phyloP scores from a whole-genome alignment of 2,888 invertebrate species.

The Orthosia incerta region DNA sequence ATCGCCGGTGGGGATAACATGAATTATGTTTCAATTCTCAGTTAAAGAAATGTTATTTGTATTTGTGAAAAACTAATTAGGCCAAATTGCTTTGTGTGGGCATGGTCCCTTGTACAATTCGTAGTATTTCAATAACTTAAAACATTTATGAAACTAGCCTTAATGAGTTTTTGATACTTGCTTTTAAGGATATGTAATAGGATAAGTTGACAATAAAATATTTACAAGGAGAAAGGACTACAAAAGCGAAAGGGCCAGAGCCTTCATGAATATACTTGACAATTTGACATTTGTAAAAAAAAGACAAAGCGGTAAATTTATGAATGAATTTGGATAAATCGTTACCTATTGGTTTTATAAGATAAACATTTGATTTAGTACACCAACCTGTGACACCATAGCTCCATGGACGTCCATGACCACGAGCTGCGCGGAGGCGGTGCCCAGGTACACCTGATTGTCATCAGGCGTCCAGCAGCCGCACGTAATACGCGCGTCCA shows the following conservation, averaged over 20 bases:
- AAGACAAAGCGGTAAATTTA: background rate
- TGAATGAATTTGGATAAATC: background rate
- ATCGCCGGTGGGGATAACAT: background rate
- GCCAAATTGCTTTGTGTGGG: background rate
- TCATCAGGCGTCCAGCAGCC: constrained; percentile 99
- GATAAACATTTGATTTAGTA: background rate
- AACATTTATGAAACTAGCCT: background rate
- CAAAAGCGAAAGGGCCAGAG: background rate
- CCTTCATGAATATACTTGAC: background rate
- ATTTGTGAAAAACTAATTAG: background rate
- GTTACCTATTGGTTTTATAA: background rate
- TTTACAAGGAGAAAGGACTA: background rate
- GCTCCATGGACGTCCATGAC: constrained; percentile 99
- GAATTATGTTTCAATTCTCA: background rate
- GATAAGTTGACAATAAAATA: background rate
- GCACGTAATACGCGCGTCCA: constrained; percentile 98
- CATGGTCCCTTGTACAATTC: background rate
- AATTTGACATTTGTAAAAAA: background rate
- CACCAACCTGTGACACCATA: constrained; percentile 95
- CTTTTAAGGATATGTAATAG: background rate
- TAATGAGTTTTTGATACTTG: background rate
- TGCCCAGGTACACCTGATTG: constrained; percentile 99
- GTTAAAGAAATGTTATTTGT: background rate
- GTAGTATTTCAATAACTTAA: background rate
- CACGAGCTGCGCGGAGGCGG: constrained; percentile 98